phyloP scores from a whole-genome alignment of 2,797 vertebrate genomes.

The Australoheros facetus region DNA sequence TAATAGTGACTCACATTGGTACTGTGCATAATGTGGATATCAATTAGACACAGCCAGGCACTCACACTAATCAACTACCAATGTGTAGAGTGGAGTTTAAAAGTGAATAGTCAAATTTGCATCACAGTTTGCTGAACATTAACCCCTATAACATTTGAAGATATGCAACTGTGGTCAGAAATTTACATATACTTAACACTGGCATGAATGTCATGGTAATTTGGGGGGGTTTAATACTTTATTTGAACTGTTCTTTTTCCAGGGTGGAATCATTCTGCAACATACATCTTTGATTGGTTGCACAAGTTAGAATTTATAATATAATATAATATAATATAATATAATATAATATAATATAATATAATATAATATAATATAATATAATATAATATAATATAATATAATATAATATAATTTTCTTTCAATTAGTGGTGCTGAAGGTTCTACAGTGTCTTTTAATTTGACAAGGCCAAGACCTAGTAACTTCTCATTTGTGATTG shows the following conservation, averaged over 20 bases:
- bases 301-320: not conserved
- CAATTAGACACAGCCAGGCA: not conserved
- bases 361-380: not conserved
- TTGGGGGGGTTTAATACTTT: not conserved
- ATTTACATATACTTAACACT: too few relatives aligned
- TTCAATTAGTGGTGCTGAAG: not conserved
- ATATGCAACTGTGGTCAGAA: not conserved
- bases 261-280: not conserved
- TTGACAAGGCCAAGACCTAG: not conserved
- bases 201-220: too few relatives aligned
- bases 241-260: not conserved
- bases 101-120: not conserved
- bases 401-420: too few relatives aligned
- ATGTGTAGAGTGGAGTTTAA: not conserved
- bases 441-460: not conserved
- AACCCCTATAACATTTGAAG: not conserved
- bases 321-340: not conserved
- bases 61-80: constrained; percentile 1
- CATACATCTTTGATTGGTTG: not conserved
- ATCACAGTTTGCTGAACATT: not conserved
- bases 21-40: not conserved
- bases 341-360: too few relatives aligned
- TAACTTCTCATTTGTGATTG: not conserved
- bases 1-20: not conserved
- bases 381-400: too few relatives aligned